A percentile compares a stretch with the other conserved stretches of the same genome.
Evolutionary conservation across 1,140 invertebrate species (phyloP).

Genomic region (Akabosia matsudoensis): DNA sequence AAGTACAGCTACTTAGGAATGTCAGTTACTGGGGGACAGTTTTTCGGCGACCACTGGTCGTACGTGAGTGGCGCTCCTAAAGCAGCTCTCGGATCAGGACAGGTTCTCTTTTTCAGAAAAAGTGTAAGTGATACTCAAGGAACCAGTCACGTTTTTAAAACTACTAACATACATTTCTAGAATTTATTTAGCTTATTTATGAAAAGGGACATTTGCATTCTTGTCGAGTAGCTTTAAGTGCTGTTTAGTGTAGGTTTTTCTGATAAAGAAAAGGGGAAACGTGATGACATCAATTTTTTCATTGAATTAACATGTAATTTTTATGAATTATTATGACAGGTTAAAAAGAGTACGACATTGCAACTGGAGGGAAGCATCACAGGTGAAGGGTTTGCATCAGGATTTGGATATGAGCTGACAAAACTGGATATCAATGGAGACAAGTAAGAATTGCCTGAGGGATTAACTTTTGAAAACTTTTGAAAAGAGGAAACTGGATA

Average conservation of each 20-base stretch:
- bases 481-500: neutral
- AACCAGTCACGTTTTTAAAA: too few relatives aligned
- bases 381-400: slow-evolving; percentile 82
- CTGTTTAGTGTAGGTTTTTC: too few relatives aligned
- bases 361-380: slow-evolving; percentile 63
- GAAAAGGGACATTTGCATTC: too few relatives aligned
- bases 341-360: too few relatives aligned
- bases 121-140: slow-evolving; percentile 42
- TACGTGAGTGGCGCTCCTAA: slow-evolving; percentile 81
- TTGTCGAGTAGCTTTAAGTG: too few relatives aligned
- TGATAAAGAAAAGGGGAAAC: too few relatives aligned
- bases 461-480: too few relatives aligned
- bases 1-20: slow-evolving; percentile 90
- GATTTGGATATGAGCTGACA: slow-evolving; percentile 82
- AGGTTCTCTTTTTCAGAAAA: slow-evolving; percentile 76
- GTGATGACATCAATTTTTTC: too few relatives aligned
- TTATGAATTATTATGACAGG: slow-evolving; percentile 8
- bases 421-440: slow-evolving; percentile 83
- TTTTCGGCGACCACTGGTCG: slow-evolving; percentile 63
- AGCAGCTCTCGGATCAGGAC: slow-evolving; percentile 74
- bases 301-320: slow-evolving; percentile 6
- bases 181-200: too few relatives aligned
- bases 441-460: slow-evolving; percentile 65
- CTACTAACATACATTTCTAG: too few relatives aligned
- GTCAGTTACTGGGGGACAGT: slow-evolving; percentile 78